Conservation (phyloP, 2,888 invertebrate species). For the Amiota minor region DNA sequence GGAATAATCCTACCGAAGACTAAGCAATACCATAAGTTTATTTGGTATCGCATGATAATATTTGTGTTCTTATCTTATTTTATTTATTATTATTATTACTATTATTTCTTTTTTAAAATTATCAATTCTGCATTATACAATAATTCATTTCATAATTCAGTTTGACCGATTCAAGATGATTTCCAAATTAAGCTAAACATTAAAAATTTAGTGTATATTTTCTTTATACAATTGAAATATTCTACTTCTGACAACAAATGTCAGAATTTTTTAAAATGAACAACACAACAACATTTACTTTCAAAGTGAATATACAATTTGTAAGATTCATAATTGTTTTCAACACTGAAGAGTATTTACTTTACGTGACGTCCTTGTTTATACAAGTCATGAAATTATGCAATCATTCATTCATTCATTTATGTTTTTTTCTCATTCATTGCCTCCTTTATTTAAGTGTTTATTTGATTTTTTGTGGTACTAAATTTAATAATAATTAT, state of each 20-base stretch:
- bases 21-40: too few species aligned
- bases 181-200: slow-evolving; percentile 48
- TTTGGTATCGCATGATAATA: too few species aligned
- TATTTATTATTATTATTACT: too few species aligned
- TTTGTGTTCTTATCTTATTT: too few species aligned
- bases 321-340: neutral
- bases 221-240: neutral
- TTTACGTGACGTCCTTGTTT: neutral
- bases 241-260: slow-evolving; percentile 57
- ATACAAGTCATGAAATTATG: neutral
- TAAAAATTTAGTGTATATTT: slow-evolving; percentile 23
- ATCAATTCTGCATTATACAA: slow-evolving; percentile 50
- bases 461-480: slow-evolving; percentile 58
- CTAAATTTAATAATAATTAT: slow-evolving; percentile 60
- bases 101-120: slow-evolving; percentile 42
- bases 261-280: slow-evolving; percentile 54
- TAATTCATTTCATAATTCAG: too few species aligned
- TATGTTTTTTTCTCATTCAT: slow-evolving; percentile 26
- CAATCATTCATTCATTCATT: neutral
- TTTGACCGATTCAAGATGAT: slow-evolving; percentile 55
- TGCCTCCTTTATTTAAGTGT: slow-evolving; percentile 45
- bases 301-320: slow-evolving; percentile 2
- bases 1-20: too few species aligned
- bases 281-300: slow-evolving; percentile 31
- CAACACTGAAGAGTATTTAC: neutral